Base-by-base conservation (phyloP, 2,888 invertebrate species). In the Loripinus fragilis region DNA sequence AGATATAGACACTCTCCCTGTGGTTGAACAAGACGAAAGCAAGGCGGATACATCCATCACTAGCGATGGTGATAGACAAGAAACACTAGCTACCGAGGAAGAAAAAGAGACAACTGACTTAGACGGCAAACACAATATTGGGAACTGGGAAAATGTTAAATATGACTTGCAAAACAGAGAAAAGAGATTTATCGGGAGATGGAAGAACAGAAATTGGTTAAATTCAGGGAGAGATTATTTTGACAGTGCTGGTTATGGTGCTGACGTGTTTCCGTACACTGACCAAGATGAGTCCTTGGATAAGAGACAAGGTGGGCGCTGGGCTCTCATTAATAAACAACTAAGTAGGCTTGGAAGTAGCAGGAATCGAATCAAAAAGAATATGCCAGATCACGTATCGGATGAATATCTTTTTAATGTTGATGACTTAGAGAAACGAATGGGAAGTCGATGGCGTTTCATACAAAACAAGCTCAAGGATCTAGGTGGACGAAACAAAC, bases 171-270 rank as follows among this genome's bases (percentile, higher is more conserved):
- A 60, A 33, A 33, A 60, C 12, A 60, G 60, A 60, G 33, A 67
- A 28, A 67, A 67, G 23, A 10, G 67, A 33, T 67, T 67, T 41
- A 67, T 67, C 17, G 67, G 67, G 2, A 41, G 67, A 28, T 67
- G 67, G 67, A 67, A 67, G 42, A 67, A 67, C 23, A 41, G 17
- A 25, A 67, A 67, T n/a, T 67, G 67, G 67, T 15, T 67, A 17
- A 41, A 67, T 42, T 25, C 28, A 20, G 20, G 33, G 1, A 30
- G 28, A 1, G 67, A 23, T 8, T 38, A 67, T 5, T n/a, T 38
- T 10, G 45, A 67, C 28, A 23, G n/a, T n/a, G 7, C 7, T 15
- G 41, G 15, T 17, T 45, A 42, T 45, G 42, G 23, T 10, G 67
- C 38, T n/a, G 45, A 30, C 30, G 17, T 60, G 10, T 20, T 60